Conservation (phyloP, 23 tunicate genomes). For the Halocynthia roretzi region DNA sequence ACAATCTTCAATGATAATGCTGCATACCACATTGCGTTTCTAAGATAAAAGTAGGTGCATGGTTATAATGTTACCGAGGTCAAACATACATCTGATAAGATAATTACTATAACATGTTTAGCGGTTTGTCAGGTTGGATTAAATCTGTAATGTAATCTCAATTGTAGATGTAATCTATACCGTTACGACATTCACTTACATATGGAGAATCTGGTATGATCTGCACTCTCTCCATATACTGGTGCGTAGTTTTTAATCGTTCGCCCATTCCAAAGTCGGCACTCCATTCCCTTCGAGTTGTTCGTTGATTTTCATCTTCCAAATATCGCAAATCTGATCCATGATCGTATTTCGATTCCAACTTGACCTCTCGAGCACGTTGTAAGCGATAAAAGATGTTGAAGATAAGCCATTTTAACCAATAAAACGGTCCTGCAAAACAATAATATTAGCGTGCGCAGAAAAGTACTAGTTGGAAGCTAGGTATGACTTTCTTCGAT, state of each 20-base stretch:
- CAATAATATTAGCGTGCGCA: not conserved
- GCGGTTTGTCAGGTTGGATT: no score
- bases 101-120: no score
- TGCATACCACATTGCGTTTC: no score
- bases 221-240: slow-evolving; percentile 20
- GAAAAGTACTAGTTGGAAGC: no score
- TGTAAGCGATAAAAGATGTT: slow-evolving; percentile 2
- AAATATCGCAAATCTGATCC: slow-evolving; percentile 21
- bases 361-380: not conserved
- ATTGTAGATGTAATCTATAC: not conserved
- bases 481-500: not conserved
- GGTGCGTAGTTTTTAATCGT: not conserved
- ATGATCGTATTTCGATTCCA: not conserved
- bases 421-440: slow-evolving; percentile 15
- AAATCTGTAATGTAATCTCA: not conserved
- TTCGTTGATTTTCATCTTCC: not conserved
- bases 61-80: no score
- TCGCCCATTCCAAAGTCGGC: slow-evolving; percentile 7
- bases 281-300: not conserved
- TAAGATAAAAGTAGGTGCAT: no score
- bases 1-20: no score
- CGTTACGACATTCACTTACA: not conserved
- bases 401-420: slow-evolving; percentile 13
- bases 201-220: slow-evolving; percentile 9
- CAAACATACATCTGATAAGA: no score